Percentiles rank a stretch among this genome's conserved stretches.
phyloP scores from a whole-genome alignment of 1,140 invertebrate species.

The Drosophila cardini region DNA sequence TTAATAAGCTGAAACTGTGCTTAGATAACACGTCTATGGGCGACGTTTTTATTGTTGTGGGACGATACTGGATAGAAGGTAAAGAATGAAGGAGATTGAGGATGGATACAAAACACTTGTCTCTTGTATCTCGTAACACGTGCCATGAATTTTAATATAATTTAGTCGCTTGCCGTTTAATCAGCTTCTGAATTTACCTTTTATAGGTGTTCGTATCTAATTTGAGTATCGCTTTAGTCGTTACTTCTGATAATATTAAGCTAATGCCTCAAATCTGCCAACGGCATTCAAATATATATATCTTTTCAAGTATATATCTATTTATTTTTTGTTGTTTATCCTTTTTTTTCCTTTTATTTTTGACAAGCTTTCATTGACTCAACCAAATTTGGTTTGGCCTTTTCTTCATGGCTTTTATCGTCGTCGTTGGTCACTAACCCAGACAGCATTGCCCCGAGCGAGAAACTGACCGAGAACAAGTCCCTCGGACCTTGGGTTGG shows the following conservation, averaged over 20 bases:
- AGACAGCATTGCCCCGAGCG: constrained; percentile 45
- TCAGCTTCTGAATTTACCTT: constrained; percentile 35
- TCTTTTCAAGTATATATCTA: neutral
- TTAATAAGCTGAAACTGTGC: constrained; percentile 58
- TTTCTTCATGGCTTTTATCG: constrained; percentile 26
- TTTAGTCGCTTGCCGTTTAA: constrained; percentile 44
- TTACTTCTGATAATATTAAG: constrained; percentile 47
- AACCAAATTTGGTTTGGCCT: constrained; percentile 37
- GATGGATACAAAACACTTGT: constrained; percentile 39
- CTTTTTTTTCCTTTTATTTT: constrained; percentile 14
- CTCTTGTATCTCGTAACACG: constrained; percentile 44
- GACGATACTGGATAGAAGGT: neutral
- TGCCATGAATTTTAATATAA: constrained; percentile 59
- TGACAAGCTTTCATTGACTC: constrained; percentile 43
- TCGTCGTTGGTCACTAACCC: constrained; percentile 47
- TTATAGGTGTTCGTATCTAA: constrained; percentile 35
- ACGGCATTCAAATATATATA: constrained; percentile 29
- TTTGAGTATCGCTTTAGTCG: constrained; percentile 45
- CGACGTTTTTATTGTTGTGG: constrained; percentile 46
- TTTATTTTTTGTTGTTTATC: constrained; percentile 18
- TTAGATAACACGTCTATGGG: constrained; percentile 54
- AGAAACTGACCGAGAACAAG: constrained; percentile 35
- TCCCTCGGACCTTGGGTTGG: constrained; percentile 45
- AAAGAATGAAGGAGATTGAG: neutral
- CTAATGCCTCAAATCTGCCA: constrained; percentile 47